A percentile compares a stretch with the other conserved stretches of the same genome.
Evolutionary conservation across 92 coral and sea anemone genomes (phyloP).

Genomic region (Scolanthus callimorphus): DNA sequence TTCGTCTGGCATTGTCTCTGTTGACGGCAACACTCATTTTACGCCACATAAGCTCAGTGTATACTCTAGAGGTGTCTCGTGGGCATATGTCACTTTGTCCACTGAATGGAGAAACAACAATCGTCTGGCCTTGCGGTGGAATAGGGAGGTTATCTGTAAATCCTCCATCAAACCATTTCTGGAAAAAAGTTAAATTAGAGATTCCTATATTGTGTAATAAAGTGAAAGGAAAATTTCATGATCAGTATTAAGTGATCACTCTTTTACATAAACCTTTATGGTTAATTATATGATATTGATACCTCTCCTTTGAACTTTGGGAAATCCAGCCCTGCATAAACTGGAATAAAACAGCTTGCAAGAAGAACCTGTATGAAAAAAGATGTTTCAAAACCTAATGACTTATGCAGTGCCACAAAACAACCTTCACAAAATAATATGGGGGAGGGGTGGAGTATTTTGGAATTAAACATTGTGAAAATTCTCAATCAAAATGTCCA

Average conservation of each 20-base stretch:
- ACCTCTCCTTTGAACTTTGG: conserved; percentile 90
- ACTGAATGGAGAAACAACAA: conserved; percentile 90
- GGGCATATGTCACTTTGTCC: conserved; percentile 93
- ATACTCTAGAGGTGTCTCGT: conserved; percentile 52
- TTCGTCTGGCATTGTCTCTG: conserved; percentile 69
- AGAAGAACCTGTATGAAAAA: conserved; percentile 57
- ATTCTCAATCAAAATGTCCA: no score
- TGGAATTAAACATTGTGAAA: no score
- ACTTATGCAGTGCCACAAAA: background rate
- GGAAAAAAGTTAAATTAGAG: no score
- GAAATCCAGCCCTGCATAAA: conserved; percentile 82
- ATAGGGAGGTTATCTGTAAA: conserved; percentile 88
- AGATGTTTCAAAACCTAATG: background rate
- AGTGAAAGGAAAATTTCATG: no score
- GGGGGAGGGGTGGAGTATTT: no score
- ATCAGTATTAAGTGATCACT: no score
- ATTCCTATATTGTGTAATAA: no score
- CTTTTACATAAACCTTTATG: no score
- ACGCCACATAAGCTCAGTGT: conserved; percentile 59
- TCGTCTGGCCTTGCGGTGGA: conserved; percentile 66
- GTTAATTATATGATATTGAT: no score
- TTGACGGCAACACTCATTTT: conserved; percentile 79
- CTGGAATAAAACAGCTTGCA: conserved; percentile 96
- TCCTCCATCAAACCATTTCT: conserved; percentile 97
- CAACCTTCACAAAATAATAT: background rate